Evolutionary conservation across 2,797 vertebrate genomes (phyloP).

Genomic region (Hapalemur alaotrensis): DNA sequence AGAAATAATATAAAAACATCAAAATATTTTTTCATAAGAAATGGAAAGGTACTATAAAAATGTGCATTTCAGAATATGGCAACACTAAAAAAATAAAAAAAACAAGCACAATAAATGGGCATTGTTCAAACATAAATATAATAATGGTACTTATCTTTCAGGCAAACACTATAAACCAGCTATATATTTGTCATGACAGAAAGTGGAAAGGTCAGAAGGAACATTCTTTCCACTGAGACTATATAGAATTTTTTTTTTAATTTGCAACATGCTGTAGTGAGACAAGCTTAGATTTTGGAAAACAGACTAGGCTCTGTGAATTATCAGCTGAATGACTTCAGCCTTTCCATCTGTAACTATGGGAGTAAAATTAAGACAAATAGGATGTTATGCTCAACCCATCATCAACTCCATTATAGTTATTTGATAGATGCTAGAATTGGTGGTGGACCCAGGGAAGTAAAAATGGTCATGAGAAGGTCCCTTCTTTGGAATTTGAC

Average conservation of each 20-base stretch:
- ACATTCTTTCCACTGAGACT: background rate
- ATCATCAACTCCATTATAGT: background rate
- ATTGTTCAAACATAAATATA: background rate
- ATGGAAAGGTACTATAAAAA: background rate
- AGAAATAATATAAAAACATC: background rate
- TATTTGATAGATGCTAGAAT: background rate
- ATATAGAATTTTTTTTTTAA: background rate
- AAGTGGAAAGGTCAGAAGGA: background rate
- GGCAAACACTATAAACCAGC: background rate
- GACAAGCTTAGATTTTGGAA: background rate
- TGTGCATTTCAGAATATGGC: background rate
- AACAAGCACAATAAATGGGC: background rate
- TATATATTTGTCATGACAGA: background rate
- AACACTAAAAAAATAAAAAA: constrained; percentile 39
- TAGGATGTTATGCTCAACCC: background rate
- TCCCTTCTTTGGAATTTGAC: background rate
- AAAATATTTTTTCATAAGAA: background rate
- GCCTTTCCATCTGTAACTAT: background rate
- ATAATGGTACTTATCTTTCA: background rate
- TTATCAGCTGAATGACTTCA: background rate
- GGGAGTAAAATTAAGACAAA: background rate
- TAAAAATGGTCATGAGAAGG: background rate
- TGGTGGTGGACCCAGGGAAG: background rate
- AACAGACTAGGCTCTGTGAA: background rate
- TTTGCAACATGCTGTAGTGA: background rate